Percentiles rank a stretch among this genome's conserved stretches.
phyloP scores from a whole-genome alignment of 1,140 invertebrate species.

The Habropoda laboriosa region DNA sequence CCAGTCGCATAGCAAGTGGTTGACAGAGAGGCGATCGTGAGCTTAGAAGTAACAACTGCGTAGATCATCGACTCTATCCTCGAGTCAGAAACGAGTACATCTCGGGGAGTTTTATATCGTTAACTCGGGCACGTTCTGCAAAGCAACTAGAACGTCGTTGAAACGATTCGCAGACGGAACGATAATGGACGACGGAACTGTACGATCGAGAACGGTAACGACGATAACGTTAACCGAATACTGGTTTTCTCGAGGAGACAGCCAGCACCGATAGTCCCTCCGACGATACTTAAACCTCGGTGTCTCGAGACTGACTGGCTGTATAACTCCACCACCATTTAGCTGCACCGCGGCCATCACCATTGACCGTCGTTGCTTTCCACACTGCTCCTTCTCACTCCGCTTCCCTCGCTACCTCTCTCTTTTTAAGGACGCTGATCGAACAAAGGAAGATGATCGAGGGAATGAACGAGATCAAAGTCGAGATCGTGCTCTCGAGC shows the following conservation, averaged over 20 bases:
- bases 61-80: conserved; percentile 12
- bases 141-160: background rate
- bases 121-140: background rate
- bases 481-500: background rate
- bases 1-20: background rate
- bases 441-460: conserved; percentile 20
- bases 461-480: conserved; percentile 33
- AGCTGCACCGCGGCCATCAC: conserved; percentile 66
- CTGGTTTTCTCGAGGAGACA: too few species aligned
- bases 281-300: conserved; percentile 57
- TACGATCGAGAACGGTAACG: background rate
- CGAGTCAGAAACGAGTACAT: conserved; percentile 9
- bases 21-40: background rate
- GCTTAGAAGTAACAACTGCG: conserved; percentile 5
- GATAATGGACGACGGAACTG: background rate
- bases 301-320: conserved; percentile 72
- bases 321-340: conserved; percentile 38
- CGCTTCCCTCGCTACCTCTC: background rate
- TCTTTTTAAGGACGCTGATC: conserved; percentile 4
- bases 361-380: conserved; percentile 71
- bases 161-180: background rate
- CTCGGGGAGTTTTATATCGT: background rate
- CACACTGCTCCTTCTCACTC: conserved; percentile 17
- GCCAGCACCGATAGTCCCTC: background rate
- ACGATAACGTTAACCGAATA: background rate